Conservation (phyloP, 2,797 vertebrate genomes). For the Catharus ustulatus region DNA sequence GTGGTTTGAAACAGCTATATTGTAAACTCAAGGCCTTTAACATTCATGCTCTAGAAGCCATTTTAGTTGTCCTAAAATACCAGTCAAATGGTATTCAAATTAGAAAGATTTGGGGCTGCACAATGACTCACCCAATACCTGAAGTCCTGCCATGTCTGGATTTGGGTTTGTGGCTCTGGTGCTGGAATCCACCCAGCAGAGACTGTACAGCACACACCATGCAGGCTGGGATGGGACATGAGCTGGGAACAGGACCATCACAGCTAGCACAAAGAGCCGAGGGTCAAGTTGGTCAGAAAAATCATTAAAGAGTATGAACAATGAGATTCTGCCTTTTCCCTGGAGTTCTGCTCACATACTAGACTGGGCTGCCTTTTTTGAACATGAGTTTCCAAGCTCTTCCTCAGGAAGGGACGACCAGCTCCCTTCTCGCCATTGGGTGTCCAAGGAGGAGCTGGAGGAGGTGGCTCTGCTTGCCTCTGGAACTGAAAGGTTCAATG, state of each 20-base stretch:
- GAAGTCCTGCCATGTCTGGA: background rate
- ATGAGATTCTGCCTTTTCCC: background rate
- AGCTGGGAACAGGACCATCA: background rate
- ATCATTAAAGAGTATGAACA: background rate
- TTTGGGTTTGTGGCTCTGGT: background rate
- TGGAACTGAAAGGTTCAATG: background rate
- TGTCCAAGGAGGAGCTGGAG: background rate
- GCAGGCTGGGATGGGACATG: background rate
- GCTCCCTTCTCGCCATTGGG: fast-evolving
- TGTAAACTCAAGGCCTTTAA: background rate
- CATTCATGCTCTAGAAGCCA: background rate
- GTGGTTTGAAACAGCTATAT: background rate
- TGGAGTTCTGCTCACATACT: background rate
- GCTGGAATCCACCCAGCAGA: background rate
- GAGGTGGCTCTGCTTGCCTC: background rate
- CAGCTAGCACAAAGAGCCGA: background rate
- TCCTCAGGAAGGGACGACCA: background rate
- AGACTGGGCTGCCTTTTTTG: background rate
- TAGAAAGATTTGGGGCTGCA: background rate
- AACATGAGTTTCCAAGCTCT: fast-evolving
- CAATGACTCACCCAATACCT: background rate
- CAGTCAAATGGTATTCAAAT: background rate
- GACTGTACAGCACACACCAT: background rate
- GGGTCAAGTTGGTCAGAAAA: background rate
- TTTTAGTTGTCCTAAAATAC: background rate